A percentile compares a stretch with the other conserved stretches of the same genome.
These are phyloP conservation scores for Vulpes lagopus DNA, from an alignment of 2,113 vertebrate genomes.

Conservation along the genomic window DNA sequence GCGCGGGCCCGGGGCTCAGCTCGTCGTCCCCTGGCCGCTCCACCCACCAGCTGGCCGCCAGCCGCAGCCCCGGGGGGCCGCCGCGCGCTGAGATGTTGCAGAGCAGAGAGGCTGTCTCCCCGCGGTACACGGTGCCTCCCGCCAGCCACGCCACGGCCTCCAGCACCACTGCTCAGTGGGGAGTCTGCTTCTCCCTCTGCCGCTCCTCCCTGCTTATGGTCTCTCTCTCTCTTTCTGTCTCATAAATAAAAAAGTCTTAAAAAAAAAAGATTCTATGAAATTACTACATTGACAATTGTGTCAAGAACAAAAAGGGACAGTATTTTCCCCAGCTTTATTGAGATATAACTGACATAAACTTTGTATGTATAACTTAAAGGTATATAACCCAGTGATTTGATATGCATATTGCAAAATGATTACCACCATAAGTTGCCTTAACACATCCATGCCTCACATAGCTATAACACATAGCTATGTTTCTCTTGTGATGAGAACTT, in stretches of 20 bases:
- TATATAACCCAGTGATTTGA: neutral
- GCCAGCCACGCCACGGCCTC: slow-evolving; percentile 85
- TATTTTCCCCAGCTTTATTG: neutral
- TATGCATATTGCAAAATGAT: neutral
- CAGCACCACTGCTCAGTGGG: slow-evolving; percentile 71
- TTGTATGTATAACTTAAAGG: neutral
- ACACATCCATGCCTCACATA: neutral
- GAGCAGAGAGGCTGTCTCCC: slow-evolving; percentile 90
- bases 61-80: slow-evolving; percentile 85
- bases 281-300: neutral
- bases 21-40: slow-evolving; percentile 51
- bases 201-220: too few species aligned
- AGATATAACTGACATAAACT: neutral
- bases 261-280: neutral
- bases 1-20: slow-evolving; percentile 12
- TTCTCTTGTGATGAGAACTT: neutral
- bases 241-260: neutral
- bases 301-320: neutral
- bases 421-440: neutral
- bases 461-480: neutral
- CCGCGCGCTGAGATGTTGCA: slow-evolving; percentile 90
- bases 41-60: slow-evolving; percentile 91
- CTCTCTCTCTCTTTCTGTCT: too few species aligned
- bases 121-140: slow-evolving; percentile 88
- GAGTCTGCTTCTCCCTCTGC: too few species aligned